Base-by-base conservation (phyloP, 2,797 vertebrate species). In the Myripristis murdjan region DNA sequence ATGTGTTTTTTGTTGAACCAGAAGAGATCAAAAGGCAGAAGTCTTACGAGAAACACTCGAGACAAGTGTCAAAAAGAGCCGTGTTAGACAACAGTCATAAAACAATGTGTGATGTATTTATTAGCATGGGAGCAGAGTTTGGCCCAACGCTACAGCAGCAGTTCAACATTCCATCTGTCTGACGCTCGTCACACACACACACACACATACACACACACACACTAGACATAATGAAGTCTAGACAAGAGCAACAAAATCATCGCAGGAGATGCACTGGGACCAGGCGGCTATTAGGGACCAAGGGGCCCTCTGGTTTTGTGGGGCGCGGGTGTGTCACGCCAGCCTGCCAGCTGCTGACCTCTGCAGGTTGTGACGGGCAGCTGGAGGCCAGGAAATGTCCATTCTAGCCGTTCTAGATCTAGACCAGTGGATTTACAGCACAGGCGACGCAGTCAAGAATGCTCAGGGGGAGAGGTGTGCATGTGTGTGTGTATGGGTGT, bases 371-470 rank as follows among this genome's bases (percentile, higher is more conserved):
- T 12, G 46, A 1, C 46, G 12, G 16, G 16, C 9, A 16, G 47
- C 43, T 55, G 44, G 39, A 12, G 52, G 41, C 16, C 16, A 14
- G 47, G 28, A 49, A 51, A 47, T 49, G 33, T 62, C 26, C 14
- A 24, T 39, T 61, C 18, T 48, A 12, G 48, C 20, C 20, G 2
- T 4, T 22, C 10, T 35, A 9, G 47, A 73, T 62, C 48, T 39
- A 37, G 49, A 48, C 46, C 10, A 11, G 37, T 61, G 12, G 63
- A 81, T 83, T 77, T 80, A 70, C 33, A 51, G 28, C 59, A 56
- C 2, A 11, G 20, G 26, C 12, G 16, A 83, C 39, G 23, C 23
- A 44, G 64, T 65, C 65, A 78, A 73, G 65, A 70, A 58, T 49
- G 5, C n/a, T 28, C 46, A 26, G 48, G 7, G 35, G 37, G 10